Evolutionary conservation across 2,113 vertebrate species (phyloP), one percentile per base, ranked within the genome.

Genomic region (Xenus cinereus): DNA sequence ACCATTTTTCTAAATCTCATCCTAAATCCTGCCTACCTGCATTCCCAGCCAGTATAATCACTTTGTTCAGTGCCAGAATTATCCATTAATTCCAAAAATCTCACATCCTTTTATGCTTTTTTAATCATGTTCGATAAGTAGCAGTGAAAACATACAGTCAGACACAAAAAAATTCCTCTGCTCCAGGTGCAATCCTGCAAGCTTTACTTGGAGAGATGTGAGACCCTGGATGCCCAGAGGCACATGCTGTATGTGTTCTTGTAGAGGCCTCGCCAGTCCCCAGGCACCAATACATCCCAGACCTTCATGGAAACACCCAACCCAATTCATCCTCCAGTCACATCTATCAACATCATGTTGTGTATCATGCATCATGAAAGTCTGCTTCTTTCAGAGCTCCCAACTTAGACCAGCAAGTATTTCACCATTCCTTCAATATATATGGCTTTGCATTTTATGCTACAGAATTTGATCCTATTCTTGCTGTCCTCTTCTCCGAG

Each of bases 201-300:
- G 16, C 12, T 18, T 62, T 39, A 5, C 28, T 67, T 27, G 35
- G 35, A 4, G 4, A 41, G 12, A 8, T 2, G 3, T 10, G 35
- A 62, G 81, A 46, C 22, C 16, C 7, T 14, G 33, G 8, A 9
- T 45, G 6, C 5, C 27, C 48, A 54, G 7, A 53, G 35, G 6
- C 56, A 67, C 3, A 1, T 11, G 13, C 27, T n/a, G 4, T 4
- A 1, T 0, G 1, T 16, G 8, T 2, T n/a, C 22, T 28, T 30
- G 17, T 6, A 48, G 26, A 50, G 43, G 3, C 7, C 12, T 41
- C 43, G 7, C 11, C 8, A 35, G 19, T 24, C 37, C 71, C 41
- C 51, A 56, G n/a, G 30, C 51, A 46, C n/a, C 20, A 64, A 43
- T 56, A 21, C 19, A 26, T 12, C 41, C 24, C 51, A 84, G 84